Percentiles rank a stretch among this genome's conserved stretches.
Evolutionary conservation across 2,113 vertebrate genomes (phyloP).

Genomic region (Enhydra lutris): DNA sequence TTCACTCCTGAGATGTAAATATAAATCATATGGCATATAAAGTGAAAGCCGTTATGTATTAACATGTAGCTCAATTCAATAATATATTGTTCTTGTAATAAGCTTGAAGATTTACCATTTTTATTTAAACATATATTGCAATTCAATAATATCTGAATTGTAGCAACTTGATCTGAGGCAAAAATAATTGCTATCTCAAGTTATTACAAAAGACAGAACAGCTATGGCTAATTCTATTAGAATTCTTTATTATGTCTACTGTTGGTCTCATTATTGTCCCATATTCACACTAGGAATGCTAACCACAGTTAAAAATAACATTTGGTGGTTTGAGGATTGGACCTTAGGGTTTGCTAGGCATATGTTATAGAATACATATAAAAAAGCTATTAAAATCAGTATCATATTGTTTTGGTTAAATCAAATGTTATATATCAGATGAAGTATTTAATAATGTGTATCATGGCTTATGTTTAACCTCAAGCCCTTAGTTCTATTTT

Average conservation of each 20-base stretch:
- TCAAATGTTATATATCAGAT: not conserved
- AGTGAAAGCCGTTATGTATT: slow-evolving; percentile 17
- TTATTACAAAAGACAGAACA: slow-evolving; percentile 48
- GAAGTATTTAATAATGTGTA: not conserved
- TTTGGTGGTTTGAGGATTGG: not conserved
- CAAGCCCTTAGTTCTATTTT: not conserved
- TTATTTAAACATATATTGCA: slow-evolving; percentile 65
- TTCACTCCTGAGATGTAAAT: slow-evolving; percentile 29
- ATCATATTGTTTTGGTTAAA: not conserved
- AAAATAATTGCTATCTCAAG: slow-evolving; percentile 52
- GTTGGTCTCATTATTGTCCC: not conserved
- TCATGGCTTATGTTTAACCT: not conserved
- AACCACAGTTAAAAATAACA: slow-evolving; percentile 39
- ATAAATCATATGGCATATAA: slow-evolving; percentile 22
- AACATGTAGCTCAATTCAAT: slow-evolving; percentile 21
- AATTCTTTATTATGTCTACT: slow-evolving; percentile 56
- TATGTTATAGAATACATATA: slow-evolving; percentile 1
- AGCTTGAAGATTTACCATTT: slow-evolving; percentile 62
- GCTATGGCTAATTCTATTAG: slow-evolving; percentile 57
- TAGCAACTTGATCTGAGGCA: slow-evolving; percentile 47
- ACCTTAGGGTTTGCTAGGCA: not conserved
- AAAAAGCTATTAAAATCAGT: not conserved
- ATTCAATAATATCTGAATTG: slow-evolving; percentile 51
- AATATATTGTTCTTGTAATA: slow-evolving; percentile 50
- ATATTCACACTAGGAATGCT: slow-evolving; percentile 27